Base-by-base conservation (phyloP, 2,888 invertebrate species). In the Trichopria drosophilae region DNA sequence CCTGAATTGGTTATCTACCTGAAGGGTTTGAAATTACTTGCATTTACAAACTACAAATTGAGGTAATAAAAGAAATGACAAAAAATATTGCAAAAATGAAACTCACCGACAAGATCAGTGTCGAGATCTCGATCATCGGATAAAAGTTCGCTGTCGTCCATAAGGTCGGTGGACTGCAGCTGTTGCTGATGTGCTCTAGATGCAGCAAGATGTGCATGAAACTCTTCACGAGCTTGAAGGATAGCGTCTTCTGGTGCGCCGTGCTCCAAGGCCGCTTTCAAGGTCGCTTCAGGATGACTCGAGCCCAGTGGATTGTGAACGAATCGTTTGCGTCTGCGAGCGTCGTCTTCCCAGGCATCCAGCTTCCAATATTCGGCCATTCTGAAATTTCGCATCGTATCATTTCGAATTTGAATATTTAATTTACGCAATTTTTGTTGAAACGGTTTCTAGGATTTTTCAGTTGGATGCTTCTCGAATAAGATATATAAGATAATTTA, bases 311-410 rank as follows among this genome's bases (percentile, higher is more conserved):
- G 88, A 81, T 99, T 98, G 64, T 94, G 94, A 51, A 99, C 91
- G 73, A 99, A 89, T 32, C 99, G 84, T 66, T 98, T 88, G 51
- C 98, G 84, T 50, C 99, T 81, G 13, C 99, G 83, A 5, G 96
- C 95, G 79, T 99, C 99, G 78, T 99, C 99, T 79, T 99, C 99
- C 99, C 99, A 99, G 31, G 93, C 90, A 78, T 99, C 99, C 63
- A 99, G 79, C 77, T 95, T 96, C 96, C 97, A 97, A 78, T 85
- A 90, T 67, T 85, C 84, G 51, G 76, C 75, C 62, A 77, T 71
- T 53, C 81, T 81, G 63, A 16, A 51, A 31, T 22, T 48, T 16
- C 12, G 12, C 24, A 20, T 31, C 3, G 26, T 31, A 18, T 22
- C 12, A 19, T 23, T 37, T 5, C 3, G 19, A 29, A 20, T 15